Evolutionary conservation across 2,797 vertebrate genomes (phyloP), one percentile per base, ranked within the genome.

Genomic region (Triplophysa yarkandensis): DNA sequence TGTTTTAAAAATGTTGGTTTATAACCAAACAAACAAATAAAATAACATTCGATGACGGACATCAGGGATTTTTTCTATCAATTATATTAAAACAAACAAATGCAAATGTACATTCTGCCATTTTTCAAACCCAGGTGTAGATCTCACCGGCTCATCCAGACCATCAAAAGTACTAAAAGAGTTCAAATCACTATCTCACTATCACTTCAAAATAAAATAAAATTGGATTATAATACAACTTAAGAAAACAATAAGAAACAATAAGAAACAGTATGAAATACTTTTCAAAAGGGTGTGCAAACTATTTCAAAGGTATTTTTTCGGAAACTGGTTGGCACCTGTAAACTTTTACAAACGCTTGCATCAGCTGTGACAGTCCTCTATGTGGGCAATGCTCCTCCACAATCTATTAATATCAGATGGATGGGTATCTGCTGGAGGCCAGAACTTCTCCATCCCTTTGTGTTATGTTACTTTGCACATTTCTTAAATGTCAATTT

Each of bases 311-410:
- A 19, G 3, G 28, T 17, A 27, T 13, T 14, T 52, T 50, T 52
- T 25, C 27, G 58, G 61, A 58, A 71, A 60, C 55, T 68, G 67
- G 68, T 62, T 68, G 25, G 70, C 25, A 78, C 43, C 44, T 28
- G 55, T 57, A 21, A 72, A 69, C 48, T 75, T 79, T 68, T 74
- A 21, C 71, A 23, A 52, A 30, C 17, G 58, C 36, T 79, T 79
- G 66, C 77, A 46, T 79, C 77, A 79, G 66, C 65, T 61, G 65
- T 58, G 57, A 34, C 76, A 52, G 34, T 62, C 27, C 66, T 65
- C 65, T 69, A 46, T 72, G 70, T 64, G 61, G 71, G 71, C 61
- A 74, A 25, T 43, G 19, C 39, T 44, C 27, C 16, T 64, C 48
- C 60, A 64, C 17, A 73, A 54, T 23, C 11, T 32, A 64, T 43